phyloP scores from a whole-genome alignment of 2,888 invertebrate species.

The Eurois occulta region DNA sequence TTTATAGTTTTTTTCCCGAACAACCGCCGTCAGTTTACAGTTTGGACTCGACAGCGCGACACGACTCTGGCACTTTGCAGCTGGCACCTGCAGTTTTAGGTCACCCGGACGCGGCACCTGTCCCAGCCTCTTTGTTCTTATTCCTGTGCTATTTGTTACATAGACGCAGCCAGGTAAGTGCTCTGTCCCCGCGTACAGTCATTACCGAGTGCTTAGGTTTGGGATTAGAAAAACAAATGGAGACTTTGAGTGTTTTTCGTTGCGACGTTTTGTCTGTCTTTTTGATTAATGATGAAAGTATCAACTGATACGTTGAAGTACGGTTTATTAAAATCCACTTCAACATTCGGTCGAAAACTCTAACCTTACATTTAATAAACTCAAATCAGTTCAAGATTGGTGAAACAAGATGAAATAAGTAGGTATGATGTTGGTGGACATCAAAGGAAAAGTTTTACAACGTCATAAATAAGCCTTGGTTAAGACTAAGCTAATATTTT shows the following conservation, averaged over 20 bases:
- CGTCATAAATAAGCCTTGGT: constrained; percentile 36
- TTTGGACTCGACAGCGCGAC: constrained; percentile 63
- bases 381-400: neutral
- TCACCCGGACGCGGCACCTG: constrained; percentile 82
- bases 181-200: constrained; percentile 50
- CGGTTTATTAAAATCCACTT: neutral
- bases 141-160: constrained; percentile 69
- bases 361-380: neutral
- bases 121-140: constrained; percentile 76
- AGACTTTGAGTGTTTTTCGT: neutral
- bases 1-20: neutral
- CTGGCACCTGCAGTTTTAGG: constrained; percentile 85
- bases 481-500: constrained; percentile 39
- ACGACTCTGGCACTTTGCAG: constrained; percentile 80
- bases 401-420: constrained; percentile 1
- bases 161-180: constrained; percentile 65
- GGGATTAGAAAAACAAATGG: constrained; percentile 44
- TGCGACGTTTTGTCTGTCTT: neutral
- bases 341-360: neutral
- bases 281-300: neutral
- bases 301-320: neutral
- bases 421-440: constrained; percentile 1
- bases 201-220: constrained; percentile 54
- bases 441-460: constrained; percentile 25
- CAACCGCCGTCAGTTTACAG: constrained; percentile 53